Evolutionary conservation across 2,888 invertebrate genomes (phyloP), one percentile per base, ranked within the genome.

Genomic region (Diploptera punctata): DNA sequence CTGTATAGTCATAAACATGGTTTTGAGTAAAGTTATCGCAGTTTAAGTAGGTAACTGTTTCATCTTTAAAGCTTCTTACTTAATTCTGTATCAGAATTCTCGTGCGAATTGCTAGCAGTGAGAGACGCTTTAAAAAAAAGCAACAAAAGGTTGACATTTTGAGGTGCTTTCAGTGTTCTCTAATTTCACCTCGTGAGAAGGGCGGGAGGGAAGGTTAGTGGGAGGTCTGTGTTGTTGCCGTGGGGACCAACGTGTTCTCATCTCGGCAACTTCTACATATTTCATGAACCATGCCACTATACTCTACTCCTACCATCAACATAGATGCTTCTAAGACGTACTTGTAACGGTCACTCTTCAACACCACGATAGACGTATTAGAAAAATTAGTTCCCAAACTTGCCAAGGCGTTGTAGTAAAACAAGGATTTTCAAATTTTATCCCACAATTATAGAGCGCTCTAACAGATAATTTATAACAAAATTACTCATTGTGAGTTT

Each of bases 261-360:
- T 65, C 70, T 70, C 61, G 52, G 70, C n/a, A 62, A 61, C 49
- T 57, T 18, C 24, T 65, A 54, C 38, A 71, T 71, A 71, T 67
- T 71, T 31, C 57, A 71, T 67, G 67, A 57, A 38, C n/a, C n/a
- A n/a, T n/a, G n/a, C n/a, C n/a, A n/a, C n/a, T n/a, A n/a, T n/a
- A 13, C 31, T 24, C n/a, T 29, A 1, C 57, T 24, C 29, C 26
- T n/a, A 24, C 7, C 24, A 9, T 10, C 9, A 52, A 24, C 52
- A 52, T 10, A 24, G 10, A 19, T 47, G 9, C 18, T 47, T 19
- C 9, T 24, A 13, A 24, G 10, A n/a, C 49, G 1, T 24, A 24
- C 5, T 54, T 9, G 26, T 24, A 24, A 3, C 10, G 54, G 57
- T 31, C 29, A 29, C 1, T n/a, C n/a, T n/a, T n/a, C n/a, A n/a